Percentiles rank a stretch among this genome's conserved stretches.
Evolutionary conservation across 1,140 invertebrate genomes (phyloP).

Genomic region (Vanessa atalanta): DNA sequence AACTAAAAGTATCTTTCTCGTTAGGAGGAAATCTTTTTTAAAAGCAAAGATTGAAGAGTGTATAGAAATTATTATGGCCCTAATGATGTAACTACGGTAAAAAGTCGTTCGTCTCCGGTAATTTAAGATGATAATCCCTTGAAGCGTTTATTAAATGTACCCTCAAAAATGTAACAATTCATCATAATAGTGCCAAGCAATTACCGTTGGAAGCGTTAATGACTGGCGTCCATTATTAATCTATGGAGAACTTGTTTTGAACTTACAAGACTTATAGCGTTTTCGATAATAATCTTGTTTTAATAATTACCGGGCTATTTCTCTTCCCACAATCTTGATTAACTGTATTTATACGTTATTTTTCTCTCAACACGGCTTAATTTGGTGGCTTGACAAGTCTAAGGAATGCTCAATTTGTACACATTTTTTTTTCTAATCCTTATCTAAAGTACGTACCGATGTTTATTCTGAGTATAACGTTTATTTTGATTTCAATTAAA

Average conservation of each 20-base stretch:
- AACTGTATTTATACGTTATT: slow-evolving; percentile 70
- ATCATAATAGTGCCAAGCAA: slow-evolving; percentile 78
- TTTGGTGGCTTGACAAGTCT: slow-evolving; percentile 67
- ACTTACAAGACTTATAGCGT: slow-evolving; percentile 65
- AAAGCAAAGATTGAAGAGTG: slow-evolving; percentile 39
- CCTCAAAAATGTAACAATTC: slow-evolving; percentile 64
- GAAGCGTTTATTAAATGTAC: slow-evolving; percentile 58
- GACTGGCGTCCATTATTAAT: slow-evolving; percentile 71
- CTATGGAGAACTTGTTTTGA: slow-evolving; percentile 70
- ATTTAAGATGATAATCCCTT: slow-evolving; percentile 56
- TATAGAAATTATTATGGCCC: slow-evolving; percentile 45
- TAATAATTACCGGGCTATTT: slow-evolving; percentile 76
- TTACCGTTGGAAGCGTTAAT: slow-evolving; percentile 76
- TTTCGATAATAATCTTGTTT: slow-evolving; percentile 78
- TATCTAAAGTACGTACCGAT: slow-evolving; percentile 28
- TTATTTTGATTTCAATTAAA: neutral
- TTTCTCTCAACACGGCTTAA: slow-evolving; percentile 61
- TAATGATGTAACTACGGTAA: slow-evolving; percentile 46
- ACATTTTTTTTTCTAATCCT: slow-evolving; percentile 45
- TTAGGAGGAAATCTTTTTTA: slow-evolving; percentile 43
- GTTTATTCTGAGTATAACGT: slow-evolving; percentile 40
- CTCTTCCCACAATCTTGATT: slow-evolving; percentile 75
- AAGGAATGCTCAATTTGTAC: slow-evolving; percentile 66
- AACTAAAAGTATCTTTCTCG: slow-evolving; percentile 36
- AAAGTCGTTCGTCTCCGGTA: slow-evolving; percentile 29